These are phyloP conservation scores for Scaeva pyrastri DNA, from an alignment of 2,888 invertebrate species.

Conservation along the genomic window DNA sequence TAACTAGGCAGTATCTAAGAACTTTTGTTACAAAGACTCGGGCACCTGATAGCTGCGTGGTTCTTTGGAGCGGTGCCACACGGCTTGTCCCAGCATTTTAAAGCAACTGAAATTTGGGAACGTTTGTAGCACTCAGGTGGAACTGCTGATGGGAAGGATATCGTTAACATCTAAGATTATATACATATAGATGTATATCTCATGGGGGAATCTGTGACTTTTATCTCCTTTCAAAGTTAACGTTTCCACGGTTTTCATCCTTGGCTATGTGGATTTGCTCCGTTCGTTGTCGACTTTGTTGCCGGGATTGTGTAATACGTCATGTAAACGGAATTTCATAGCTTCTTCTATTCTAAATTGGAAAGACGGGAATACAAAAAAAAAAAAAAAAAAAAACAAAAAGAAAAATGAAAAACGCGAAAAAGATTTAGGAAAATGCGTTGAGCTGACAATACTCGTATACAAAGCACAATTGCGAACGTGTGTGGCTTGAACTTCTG, in stretches of 20 bases:
- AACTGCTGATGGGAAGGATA: slow-evolving; percentile 35
- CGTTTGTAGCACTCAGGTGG: slow-evolving; percentile 38
- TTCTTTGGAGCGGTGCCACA: neutral
- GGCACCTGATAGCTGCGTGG: slow-evolving; percentile 25
- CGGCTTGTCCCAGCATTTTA: neutral
- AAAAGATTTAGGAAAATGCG: too few species aligned
- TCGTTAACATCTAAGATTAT: slow-evolving; percentile 30
- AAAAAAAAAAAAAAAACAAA: too few species aligned
- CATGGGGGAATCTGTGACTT: slow-evolving; percentile 44
- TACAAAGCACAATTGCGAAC: neutral
- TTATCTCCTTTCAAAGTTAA: slow-evolving; percentile 60
- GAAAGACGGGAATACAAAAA: neutral
- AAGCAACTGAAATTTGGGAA: slow-evolving; percentile 44
- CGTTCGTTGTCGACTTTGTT: slow-evolving; percentile 12
- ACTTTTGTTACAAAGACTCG: slow-evolving; percentile 44
- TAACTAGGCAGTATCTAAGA: slow-evolving; percentile 67
- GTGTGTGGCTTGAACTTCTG: neutral
- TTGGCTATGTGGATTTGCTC: neutral
- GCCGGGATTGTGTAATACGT: slow-evolving; percentile 11
- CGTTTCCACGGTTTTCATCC: slow-evolving; percentile 22
- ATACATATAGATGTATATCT: slow-evolving; percentile 4
- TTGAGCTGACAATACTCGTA: neutral
- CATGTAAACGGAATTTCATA: slow-evolving; percentile 28
- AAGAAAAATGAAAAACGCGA: too few species aligned
- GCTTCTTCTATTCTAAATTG: slow-evolving; percentile 25